Conservation (phyloP, 2,888 invertebrate genomes). For the Corythucha ciliata region DNA sequence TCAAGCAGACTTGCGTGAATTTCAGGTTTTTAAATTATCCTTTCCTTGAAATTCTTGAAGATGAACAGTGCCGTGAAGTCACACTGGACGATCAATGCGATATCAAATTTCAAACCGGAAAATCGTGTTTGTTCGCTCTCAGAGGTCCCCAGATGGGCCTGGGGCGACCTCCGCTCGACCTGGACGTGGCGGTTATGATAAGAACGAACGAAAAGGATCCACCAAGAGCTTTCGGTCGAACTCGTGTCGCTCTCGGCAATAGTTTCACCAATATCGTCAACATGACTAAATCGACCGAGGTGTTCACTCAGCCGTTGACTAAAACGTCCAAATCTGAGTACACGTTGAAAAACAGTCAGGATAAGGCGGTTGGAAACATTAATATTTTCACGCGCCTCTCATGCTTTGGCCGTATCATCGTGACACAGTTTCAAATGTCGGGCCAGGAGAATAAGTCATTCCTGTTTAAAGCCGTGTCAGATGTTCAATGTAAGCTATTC, state of each 20-base stretch:
- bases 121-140: constrained; percentile 33
- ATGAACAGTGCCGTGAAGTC: constrained; percentile 25
- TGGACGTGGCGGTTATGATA: constrained; percentile 25
- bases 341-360: constrained; percentile 28
- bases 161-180: constrained; percentile 16
- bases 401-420: constrained; percentile 39
- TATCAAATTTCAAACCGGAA: constrained; percentile 30
- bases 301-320: constrained; percentile 16
- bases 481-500: constrained; percentile 14
- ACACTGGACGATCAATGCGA: constrained; percentile 17
- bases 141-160: constrained; percentile 14
- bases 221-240: constrained; percentile 23
- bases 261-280: constrained; percentile 30
- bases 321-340: constrained; percentile 27
- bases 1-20: constrained; percentile 25
- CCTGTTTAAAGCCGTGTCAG: constrained; percentile 27
- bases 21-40: constrained; percentile 32
- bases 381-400: constrained; percentile 38
- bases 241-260: constrained; percentile 26
- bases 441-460: constrained; percentile 28
- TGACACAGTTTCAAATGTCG: constrained; percentile 35
- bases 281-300: constrained; percentile 12
- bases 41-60: constrained; percentile 30
- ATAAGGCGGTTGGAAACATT: constrained; percentile 37
- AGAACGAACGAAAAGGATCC: constrained; percentile 16